Conservation (phyloP, 92 coral and sea anemone species). For the Epizoanthus rinbou region DNA sequence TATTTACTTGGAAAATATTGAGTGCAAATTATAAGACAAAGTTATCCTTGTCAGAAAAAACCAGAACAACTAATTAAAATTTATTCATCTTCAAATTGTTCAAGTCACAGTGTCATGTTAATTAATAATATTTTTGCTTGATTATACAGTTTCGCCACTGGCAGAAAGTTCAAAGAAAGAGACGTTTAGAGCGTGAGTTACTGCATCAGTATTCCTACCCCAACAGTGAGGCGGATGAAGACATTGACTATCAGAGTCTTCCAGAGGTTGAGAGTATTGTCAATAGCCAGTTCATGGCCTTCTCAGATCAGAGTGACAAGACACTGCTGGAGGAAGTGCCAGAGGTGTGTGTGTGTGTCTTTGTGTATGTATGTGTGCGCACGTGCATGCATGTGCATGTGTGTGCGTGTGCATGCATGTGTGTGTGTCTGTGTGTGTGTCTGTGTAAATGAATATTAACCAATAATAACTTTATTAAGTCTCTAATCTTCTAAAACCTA, state of each 20-base stretch:
- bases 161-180: conserved; percentile 71
- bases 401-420: too few relatives aligned
- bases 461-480: too few relatives aligned
- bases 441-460: too few relatives aligned
- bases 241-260: conserved; percentile 65
- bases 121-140: not conserved
- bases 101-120: too few relatives aligned
- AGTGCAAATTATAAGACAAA: too few relatives aligned
- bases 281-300: conserved; percentile 64
- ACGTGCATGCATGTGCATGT: too few relatives aligned
- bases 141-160: conserved; percentile 65
- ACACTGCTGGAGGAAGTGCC: conserved; percentile 67
- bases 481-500: too few relatives aligned
- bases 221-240: conserved; percentile 81
- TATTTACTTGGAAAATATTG: too few relatives aligned
- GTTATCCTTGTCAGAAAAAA: too few relatives aligned
- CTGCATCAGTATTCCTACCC: conserved; percentile 83
- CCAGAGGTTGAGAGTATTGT: conserved; percentile 76
- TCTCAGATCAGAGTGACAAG: conserved; percentile 67
- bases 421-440: too few relatives aligned
- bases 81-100: not conserved
- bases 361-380: too few relatives aligned
- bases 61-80: not conserved
- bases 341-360: conserved; percentile 51
- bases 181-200: conserved; percentile 80